Evolutionary conservation across 2,113 vertebrate species (phyloP).

Genomic region (Crocuta crocuta): DNA sequence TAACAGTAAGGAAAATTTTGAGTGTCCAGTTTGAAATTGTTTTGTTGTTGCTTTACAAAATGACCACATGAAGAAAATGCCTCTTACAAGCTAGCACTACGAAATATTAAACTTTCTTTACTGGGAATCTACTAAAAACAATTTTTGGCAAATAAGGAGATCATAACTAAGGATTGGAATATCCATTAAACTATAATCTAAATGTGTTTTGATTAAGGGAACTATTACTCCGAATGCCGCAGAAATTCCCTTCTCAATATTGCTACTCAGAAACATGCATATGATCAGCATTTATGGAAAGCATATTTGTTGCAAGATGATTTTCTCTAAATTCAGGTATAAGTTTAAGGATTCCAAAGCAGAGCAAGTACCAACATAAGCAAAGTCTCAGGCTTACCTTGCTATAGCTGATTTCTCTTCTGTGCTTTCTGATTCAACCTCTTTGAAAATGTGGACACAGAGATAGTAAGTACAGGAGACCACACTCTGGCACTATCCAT

Average conservation of each 20-base stretch:
- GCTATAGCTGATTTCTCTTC: background rate
- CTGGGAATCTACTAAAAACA: background rate
- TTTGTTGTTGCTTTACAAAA: background rate
- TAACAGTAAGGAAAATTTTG: background rate
- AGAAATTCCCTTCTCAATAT: background rate
- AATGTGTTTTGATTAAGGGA: background rate
- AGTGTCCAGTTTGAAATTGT: background rate
- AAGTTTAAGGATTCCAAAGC: background rate
- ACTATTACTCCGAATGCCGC: background rate
- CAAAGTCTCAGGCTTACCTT: background rate
- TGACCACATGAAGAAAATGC: background rate
- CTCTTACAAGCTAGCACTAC: background rate
- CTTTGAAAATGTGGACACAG: background rate
- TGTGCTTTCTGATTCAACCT: background rate
- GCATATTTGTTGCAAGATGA: background rate
- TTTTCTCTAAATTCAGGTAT: background rate
- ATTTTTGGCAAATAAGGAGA: background rate
- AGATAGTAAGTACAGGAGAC: background rate
- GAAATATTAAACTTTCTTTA: background rate
- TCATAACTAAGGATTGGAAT: background rate
- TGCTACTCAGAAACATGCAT: accelerated
- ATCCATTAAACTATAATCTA: background rate
- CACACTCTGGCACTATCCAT: background rate
- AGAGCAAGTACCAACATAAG: background rate
- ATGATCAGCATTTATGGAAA: background rate